Conservation (phyloP, 2,888 invertebrate genomes). For the Beris morrisii region DNA sequence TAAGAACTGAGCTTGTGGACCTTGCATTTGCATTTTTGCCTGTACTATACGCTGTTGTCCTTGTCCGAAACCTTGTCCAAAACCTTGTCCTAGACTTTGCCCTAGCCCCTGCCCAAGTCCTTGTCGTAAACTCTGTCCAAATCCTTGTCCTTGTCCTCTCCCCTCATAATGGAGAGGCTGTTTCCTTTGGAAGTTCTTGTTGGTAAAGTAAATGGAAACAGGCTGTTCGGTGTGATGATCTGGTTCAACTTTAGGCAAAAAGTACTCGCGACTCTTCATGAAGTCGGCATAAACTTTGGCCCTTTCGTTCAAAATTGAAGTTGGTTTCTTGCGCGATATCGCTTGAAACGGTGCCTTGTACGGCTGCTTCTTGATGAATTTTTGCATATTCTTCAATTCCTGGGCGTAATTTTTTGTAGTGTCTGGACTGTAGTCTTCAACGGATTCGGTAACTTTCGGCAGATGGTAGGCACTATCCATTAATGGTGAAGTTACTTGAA, state of each 20-base stretch:
- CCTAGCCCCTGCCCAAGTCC: too few relatives aligned
- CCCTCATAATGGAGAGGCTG: background rate
- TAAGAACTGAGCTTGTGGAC: background rate
- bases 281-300: conserved; percentile 10
- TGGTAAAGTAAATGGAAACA: background rate
- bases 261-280: conserved; percentile 23
- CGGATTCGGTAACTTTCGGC: conserved; percentile 11
- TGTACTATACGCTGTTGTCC: too few relatives aligned
- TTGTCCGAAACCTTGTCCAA: too few relatives aligned
- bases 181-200: background rate
- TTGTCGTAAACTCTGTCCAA: too few relatives aligned
- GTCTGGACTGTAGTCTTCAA: conserved; percentile 2
- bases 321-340: background rate
- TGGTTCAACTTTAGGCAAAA: conserved; percentile 18
- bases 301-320: conserved; percentile 9
- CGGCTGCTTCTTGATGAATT: conserved; percentile 9
- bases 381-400: conserved; percentile 18
- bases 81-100: too few relatives aligned
- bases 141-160: background rate
- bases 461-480: conserved; percentile 6
- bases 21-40: background rate
- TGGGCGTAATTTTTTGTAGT: background rate
- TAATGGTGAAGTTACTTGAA: background rate
- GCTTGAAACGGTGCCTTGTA: background rate
- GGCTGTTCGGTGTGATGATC: conserved; percentile 21